These are phyloP conservation scores for Andrena bicolor DNA, from an alignment of 2,888 invertebrate genomes.

Conservation along the genomic window DNA sequence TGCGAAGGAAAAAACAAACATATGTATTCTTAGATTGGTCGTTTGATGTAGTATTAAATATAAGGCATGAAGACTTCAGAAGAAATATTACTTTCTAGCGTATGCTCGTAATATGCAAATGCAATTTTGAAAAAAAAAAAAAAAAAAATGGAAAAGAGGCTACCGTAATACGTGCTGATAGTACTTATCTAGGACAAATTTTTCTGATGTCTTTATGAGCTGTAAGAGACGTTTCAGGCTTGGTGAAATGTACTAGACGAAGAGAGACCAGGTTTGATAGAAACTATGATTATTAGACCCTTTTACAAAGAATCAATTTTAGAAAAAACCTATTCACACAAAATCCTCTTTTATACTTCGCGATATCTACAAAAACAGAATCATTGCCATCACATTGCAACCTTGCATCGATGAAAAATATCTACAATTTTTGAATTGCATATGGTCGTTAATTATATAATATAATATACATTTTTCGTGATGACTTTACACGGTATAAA, in stretches of 20 bases:
- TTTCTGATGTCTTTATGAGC: slow-evolving; percentile 54
- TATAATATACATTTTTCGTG: slow-evolving; percentile 78
- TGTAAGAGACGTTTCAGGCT: slow-evolving; percentile 48
- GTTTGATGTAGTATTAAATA: slow-evolving; percentile 26
- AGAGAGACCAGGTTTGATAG: slow-evolving; percentile 79
- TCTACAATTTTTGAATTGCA: slow-evolving; percentile 77
- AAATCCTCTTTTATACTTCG: slow-evolving; percentile 82
- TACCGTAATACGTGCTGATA: neutral
- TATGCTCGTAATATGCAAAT: slow-evolving; percentile 4
- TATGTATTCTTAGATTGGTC: slow-evolving; percentile 40
- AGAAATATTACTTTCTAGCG: slow-evolving; percentile 32
- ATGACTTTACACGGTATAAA: slow-evolving; percentile 80
- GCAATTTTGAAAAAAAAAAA: neutral
- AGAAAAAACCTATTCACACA: slow-evolving; percentile 85
- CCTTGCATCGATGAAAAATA: slow-evolving; percentile 81
- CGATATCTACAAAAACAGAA: slow-evolving; percentile 85
- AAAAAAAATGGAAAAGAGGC: neutral
- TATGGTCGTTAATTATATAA: slow-evolving; percentile 77
- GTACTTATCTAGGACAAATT: slow-evolving; percentile 14
- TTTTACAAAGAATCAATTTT: slow-evolving; percentile 86
- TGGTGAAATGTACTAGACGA: slow-evolving; percentile 60
- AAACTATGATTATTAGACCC: slow-evolving; percentile 86
- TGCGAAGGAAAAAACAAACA: slow-evolving; percentile 7
- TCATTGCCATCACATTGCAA: slow-evolving; percentile 83
- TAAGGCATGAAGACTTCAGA: slow-evolving; percentile 57